These are phyloP conservation scores for Isaurus tuberculatus DNA, from an alignment of 92 coral and sea anemone species.

Conservation along the genomic window DNA sequence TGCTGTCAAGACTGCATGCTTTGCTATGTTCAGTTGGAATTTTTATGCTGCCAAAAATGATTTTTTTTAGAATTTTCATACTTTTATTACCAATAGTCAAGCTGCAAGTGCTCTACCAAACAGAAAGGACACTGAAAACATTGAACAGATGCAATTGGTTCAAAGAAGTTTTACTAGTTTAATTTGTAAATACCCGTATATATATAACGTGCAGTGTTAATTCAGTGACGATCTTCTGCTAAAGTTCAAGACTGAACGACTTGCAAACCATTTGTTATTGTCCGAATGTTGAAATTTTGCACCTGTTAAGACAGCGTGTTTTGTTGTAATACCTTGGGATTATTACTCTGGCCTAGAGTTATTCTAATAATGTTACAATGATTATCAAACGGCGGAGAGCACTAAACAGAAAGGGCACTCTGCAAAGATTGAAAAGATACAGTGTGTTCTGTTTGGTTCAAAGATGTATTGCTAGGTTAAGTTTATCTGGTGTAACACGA, in stretches of 20 bases:
- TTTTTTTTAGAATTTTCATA: too few species aligned
- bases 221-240: background rate
- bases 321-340: background rate
- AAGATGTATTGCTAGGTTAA: background rate
- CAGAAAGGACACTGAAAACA: background rate
- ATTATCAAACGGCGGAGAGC: background rate
- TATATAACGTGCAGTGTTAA: background rate
- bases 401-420: background rate
- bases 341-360: background rate
- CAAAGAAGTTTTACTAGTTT: background rate
- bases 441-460: background rate
- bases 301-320: background rate
- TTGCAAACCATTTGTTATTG: background rate
- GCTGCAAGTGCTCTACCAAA: conserved; percentile 5
- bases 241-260: background rate
- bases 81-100: background rate
- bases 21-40: background rate
- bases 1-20: background rate
- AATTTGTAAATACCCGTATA: background rate
- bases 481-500: background rate
- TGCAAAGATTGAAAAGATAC: background rate
- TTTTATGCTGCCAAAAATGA: background rate
- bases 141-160: conserved; percentile 4
- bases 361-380: background rate
- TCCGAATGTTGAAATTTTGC: background rate